phyloP scores from a whole-genome alignment of 92 coral and sea anemone genomes.

The Ricordea florida region DNA sequence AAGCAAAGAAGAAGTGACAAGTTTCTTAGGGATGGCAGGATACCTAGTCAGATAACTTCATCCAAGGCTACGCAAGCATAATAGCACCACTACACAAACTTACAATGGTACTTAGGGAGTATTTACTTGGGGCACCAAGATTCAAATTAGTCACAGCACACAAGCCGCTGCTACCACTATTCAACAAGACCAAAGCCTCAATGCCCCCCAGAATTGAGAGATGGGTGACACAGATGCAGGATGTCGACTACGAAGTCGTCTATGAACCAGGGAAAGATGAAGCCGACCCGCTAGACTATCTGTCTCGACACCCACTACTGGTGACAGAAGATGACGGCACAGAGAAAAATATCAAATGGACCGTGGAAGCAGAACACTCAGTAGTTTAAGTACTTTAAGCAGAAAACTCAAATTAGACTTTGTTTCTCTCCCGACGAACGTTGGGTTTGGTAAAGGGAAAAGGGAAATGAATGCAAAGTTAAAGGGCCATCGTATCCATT shows the following conservation, averaged over 20 bases:
- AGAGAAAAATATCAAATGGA: constrained; percentile 7
- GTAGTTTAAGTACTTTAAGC: too few species aligned
- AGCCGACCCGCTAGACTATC: constrained; percentile 45
- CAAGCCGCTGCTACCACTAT: constrained; percentile 41
- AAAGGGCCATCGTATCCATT: too few species aligned
- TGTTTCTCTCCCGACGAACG: too few species aligned
- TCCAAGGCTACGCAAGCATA: too few species aligned
- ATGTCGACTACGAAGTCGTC: constrained; percentile 41
- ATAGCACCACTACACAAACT: constrained; percentile 48
- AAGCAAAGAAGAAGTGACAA: too few species aligned
- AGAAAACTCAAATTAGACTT: too few species aligned
- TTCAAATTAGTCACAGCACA: constrained; percentile 28
- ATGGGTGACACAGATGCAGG: constrained; percentile 43
- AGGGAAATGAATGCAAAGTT: too few species aligned
- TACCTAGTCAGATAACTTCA: too few species aligned
- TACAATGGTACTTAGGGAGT: constrained; percentile 23
- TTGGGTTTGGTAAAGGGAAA: too few species aligned
- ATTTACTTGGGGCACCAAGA: constrained; percentile 51
- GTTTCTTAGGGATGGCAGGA: too few species aligned
- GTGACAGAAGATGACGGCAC: constrained; percentile 39
- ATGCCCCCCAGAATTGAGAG: constrained; percentile 36
- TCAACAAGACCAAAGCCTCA: constrained; percentile 31
- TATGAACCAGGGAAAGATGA: constrained; percentile 59
- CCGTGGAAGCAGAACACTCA: constrained; percentile 32
- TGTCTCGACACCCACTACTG: constrained; percentile 51